A percentile compares a stretch with the other conserved stretches of the same genome.
These are phyloP conservation scores for Schizaphis graminum DNA, from an alignment of 2,888 invertebrate species.

Conservation along the genomic window DNA sequence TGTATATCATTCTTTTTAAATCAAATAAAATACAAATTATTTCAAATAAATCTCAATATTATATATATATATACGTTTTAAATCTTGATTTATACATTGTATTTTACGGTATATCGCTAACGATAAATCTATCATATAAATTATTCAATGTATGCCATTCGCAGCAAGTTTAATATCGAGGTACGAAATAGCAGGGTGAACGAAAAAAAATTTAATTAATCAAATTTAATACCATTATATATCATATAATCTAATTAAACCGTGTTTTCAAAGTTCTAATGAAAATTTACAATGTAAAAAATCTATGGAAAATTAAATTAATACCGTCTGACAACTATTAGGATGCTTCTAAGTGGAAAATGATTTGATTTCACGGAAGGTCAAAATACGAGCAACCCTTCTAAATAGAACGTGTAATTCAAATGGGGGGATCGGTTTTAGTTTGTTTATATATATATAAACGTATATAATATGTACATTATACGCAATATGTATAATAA, in stretches of 20 bases:
- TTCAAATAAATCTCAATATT: neutral
- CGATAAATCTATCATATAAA: neutral
- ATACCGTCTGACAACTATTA: conserved; percentile 21
- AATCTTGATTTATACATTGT: neutral
- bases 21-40: neutral
- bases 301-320: conserved; percentile 18
- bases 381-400: conserved; percentile 44
- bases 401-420: conserved; percentile 28
- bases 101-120: neutral
- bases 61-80: neutral
- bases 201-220: neutral
- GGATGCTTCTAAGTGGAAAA: conserved; percentile 49
- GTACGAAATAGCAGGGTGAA: neutral
- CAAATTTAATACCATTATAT: neutral
- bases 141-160: neutral
- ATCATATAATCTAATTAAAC: neutral
- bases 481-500: neutral
- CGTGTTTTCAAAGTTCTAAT: neutral
- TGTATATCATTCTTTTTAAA: neutral
- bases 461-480: neutral
- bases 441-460: neutral
- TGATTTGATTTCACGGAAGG: conserved; percentile 45
- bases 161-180: neutral
- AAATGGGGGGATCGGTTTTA: conserved; percentile 33
- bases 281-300: conserved; percentile 5